Conservation (phyloP, 2,888 invertebrate genomes). For the Lasioglossum villosulum region DNA sequence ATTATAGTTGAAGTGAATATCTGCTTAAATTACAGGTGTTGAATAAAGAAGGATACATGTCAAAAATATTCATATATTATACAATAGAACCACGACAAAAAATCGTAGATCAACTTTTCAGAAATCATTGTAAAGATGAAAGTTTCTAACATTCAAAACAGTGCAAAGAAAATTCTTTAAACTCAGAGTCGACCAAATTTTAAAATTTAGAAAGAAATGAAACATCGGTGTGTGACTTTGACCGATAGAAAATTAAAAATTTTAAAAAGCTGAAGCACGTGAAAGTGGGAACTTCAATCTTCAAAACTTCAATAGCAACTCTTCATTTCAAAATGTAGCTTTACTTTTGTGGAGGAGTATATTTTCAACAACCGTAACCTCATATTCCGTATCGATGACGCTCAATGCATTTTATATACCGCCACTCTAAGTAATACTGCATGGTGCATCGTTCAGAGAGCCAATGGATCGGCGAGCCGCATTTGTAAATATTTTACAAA, state of each 20-base stretch:
- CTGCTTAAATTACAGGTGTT: no score
- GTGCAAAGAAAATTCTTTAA: background rate
- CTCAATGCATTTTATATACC: slow-evolving; percentile 4
- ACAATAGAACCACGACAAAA: no score
- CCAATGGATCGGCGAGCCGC: background rate
- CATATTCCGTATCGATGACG: background rate
- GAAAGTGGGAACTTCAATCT: background rate
- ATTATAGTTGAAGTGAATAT: no score
- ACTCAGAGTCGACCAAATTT: background rate
- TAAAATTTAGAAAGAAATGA: no score
- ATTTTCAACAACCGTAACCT: background rate
- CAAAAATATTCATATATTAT: no score
- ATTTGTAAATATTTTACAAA: slow-evolving; percentile 13
- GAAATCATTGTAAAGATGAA: background rate
- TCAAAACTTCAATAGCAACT: background rate
- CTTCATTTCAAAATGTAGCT: no score
- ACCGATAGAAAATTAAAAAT: background rate
- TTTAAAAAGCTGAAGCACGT: fast-evolving
- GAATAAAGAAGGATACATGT: no score
- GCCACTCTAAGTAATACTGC: background rate
- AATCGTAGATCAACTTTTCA: no score
- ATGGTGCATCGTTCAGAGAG: background rate
- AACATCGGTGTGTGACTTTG: background rate
- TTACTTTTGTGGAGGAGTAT: background rate
- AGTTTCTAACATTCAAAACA: background rate